Evolutionary conservation across 1,140 invertebrate species (phyloP).

Genomic region (Zaprionus ornatus): DNA sequence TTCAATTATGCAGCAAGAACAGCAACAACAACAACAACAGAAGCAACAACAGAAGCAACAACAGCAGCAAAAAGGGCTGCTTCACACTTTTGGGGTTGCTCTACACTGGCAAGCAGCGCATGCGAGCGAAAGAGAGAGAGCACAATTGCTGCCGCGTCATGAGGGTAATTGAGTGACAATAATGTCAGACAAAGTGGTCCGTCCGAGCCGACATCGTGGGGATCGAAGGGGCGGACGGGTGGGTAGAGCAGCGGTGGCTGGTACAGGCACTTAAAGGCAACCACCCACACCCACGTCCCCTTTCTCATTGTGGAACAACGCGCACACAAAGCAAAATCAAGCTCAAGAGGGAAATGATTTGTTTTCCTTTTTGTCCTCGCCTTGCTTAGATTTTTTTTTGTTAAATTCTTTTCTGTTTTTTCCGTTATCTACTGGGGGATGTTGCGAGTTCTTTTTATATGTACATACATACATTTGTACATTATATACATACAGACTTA

Average conservation of each 20-base stretch:
- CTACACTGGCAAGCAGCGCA: slow-evolving; percentile 2
- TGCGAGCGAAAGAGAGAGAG: slow-evolving; percentile 41
- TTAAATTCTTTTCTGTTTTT: slow-evolving; percentile 48
- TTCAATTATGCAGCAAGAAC: slow-evolving; percentile 78
- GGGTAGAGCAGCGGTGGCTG: background rate
- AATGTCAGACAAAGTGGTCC: slow-evolving; percentile 81
- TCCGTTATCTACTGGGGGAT: slow-evolving; percentile 58
- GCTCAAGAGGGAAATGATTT: slow-evolving; percentile 84
- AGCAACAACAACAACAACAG: slow-evolving; percentile 17
- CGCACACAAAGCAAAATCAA: slow-evolving; percentile 67
- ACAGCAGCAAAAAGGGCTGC: slow-evolving; percentile 44
- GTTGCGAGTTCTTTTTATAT: slow-evolving; percentile 42
- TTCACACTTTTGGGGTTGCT: slow-evolving; percentile 66
- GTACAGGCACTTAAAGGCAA: slow-evolving; percentile 57
- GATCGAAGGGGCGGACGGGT: no score
- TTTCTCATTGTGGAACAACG: slow-evolving; percentile 22
- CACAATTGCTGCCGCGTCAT: slow-evolving; percentile 53
- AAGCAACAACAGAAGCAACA: background rate
- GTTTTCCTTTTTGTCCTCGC: slow-evolving; percentile 61
- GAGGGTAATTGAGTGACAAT: slow-evolving; percentile 83
- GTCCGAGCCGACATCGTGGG: slow-evolving; percentile 7
- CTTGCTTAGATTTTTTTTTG: slow-evolving; percentile 62
- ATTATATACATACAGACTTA: background rate
- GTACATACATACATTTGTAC: no score
- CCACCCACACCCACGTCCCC: slow-evolving; percentile 6